Percentiles rank a stretch among this genome's conserved stretches.
Conservation (phyloP, 35 echinoderm and acorn worm genomes). For the Heliocidaris tuberculata region DNA sequence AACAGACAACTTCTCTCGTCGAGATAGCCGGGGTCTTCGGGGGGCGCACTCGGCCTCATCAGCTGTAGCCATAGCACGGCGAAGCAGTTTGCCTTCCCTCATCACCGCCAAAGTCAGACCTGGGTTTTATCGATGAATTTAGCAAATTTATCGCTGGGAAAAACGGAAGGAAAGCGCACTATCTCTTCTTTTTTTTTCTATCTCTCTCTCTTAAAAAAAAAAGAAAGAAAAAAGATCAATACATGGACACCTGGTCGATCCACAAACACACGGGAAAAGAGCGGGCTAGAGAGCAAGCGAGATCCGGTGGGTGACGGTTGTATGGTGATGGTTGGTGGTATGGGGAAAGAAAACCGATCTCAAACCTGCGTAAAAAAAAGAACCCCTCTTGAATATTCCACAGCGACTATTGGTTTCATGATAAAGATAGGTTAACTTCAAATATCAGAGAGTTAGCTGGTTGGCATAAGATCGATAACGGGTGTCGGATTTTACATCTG, state of each 20-base stretch:
- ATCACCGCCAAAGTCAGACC: conserved; percentile 38
- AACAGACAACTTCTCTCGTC: conserved; percentile 34
- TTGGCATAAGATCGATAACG: conserved; percentile 21
- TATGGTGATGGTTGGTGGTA: background rate
- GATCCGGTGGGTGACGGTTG: background rate
- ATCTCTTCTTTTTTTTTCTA: conserved; percentile 21
- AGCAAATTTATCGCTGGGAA: conserved; percentile 44
- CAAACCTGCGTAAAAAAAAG: conserved; percentile 13
- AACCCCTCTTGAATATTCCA: conserved; percentile 48
- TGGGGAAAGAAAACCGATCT: conserved; percentile 5
- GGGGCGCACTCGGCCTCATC: conserved; percentile 35
- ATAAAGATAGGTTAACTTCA: conserved; percentile 41
- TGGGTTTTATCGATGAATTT: conserved; percentile 48
- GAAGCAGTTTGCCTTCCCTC: conserved; percentile 26
- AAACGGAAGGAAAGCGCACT: conserved; percentile 49
- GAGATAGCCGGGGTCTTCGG: background rate
- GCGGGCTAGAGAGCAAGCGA: background rate
- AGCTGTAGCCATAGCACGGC: conserved; percentile 24
- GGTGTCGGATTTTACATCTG: conserved; percentile 31
- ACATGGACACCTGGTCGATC: conserved; percentile 25
- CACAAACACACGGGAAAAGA: conserved; percentile 29
- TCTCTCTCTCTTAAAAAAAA: conserved; percentile 15
- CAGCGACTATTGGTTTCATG: conserved; percentile 25
- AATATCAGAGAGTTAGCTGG: conserved; percentile 33
- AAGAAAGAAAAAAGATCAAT: conserved; percentile 22